Evolutionary conservation across 2,113 vertebrate genomes (phyloP).

Genomic region (Charina bottae): DNA sequence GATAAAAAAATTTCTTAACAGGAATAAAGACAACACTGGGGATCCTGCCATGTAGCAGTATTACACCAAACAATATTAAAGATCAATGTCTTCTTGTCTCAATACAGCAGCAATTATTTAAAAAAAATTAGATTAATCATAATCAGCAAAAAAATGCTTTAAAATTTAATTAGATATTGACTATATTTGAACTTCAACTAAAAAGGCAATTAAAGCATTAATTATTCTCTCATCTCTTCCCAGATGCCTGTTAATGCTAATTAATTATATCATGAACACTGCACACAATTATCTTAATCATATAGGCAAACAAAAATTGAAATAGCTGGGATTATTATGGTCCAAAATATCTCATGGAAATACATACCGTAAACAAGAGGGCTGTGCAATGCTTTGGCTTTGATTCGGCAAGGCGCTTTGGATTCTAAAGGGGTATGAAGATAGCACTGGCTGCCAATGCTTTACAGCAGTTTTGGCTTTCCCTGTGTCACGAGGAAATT

Average conservation of each 20-base stretch:
- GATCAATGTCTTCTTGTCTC: background rate
- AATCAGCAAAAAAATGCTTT: background rate
- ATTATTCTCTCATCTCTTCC: conserved; percentile 1
- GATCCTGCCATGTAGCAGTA: no score
- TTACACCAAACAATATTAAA: background rate
- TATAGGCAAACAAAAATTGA: background rate
- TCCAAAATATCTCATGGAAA: background rate
- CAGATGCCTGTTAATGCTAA: background rate
- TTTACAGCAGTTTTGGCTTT: background rate
- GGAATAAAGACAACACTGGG: background rate
- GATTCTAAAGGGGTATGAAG: background rate
- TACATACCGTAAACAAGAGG: background rate
- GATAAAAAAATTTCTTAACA: background rate
- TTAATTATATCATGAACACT: background rate
- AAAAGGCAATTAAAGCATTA: background rate
- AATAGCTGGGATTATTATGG: background rate
- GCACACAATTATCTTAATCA: background rate
- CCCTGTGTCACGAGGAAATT: background rate
- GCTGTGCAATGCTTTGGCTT: background rate
- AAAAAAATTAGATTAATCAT: background rate
- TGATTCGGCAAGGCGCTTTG: background rate
- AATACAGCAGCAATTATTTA: background rate
- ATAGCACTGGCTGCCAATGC: background rate
- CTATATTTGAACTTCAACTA: background rate
- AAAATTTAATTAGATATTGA: conserved; percentile 6